Evolutionary conservation across 2,113 vertebrate genomes (phyloP).

Genomic region (Sminthopsis crassicaudata): DNA sequence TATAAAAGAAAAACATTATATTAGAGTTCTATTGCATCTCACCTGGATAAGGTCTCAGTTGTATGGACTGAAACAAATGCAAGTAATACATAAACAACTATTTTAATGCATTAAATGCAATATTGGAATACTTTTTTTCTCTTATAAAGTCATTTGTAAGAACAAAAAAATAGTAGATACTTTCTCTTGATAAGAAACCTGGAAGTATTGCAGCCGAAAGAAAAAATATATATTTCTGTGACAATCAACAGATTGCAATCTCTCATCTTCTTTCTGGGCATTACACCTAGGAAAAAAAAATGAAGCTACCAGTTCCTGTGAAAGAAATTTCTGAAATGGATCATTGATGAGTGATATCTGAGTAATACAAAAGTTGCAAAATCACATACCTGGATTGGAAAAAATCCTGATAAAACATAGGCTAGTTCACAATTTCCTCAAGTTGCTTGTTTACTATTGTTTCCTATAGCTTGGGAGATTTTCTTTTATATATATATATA

Average conservation of each 20-base stretch:
- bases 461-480: background rate
- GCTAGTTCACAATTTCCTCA: constrained; percentile 50
- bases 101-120: background rate
- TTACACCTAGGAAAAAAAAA: background rate
- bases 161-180: constrained; percentile 16
- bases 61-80: background rate
- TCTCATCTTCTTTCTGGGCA: constrained; percentile 36
- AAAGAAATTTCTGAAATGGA: constrained; percentile 64
- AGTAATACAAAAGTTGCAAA: constrained; percentile 66
- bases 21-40: background rate
- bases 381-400: constrained; percentile 34
- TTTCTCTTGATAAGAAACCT: constrained; percentile 41
- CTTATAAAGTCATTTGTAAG: background rate
- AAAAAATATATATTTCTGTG: constrained; percentile 62
- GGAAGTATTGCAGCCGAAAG: constrained; percentile 34
- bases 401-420: constrained; percentile 67
- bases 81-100: constrained; percentile 57
- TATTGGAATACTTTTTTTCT: background rate
- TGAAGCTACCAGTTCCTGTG: constrained; percentile 51
- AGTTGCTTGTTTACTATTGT: constrained; percentile 59
- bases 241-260: constrained; percentile 27
- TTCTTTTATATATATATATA: constrained; percentile 41
- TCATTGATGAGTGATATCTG: constrained; percentile 42
- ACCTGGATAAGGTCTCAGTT: background rate
- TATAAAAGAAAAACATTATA: background rate